Base-by-base conservation (phyloP, 2,113 vertebrate species). In the Aspiorhynchus laticeps region DNA sequence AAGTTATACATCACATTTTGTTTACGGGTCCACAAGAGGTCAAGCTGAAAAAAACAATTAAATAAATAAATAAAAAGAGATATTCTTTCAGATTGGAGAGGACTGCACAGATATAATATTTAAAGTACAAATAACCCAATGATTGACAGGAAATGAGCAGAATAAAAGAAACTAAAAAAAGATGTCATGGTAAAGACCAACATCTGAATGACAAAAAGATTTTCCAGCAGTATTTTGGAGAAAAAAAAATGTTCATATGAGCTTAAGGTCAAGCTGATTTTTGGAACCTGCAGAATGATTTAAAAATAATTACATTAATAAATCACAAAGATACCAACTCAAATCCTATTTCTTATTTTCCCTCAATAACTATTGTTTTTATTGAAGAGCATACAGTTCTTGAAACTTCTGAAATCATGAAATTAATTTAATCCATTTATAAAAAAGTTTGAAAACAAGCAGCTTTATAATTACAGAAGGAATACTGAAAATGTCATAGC, bases 1-100 rank as follows among this genome's bases (percentile, higher is more conserved):
- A 99, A 95, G 83, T 97, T 98, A 91, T 99, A 99, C 96, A 99
- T 95, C 28, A 99, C 95, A 0, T 98, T 96, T 94, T 99, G 98
- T 88, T 99, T 99, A 89, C 96, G 94, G 26, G 98, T 99, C 98
- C 98, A 99, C 33, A 99, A 87, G 80, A 99, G 96, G 89, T 99
- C 98, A 48, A 99, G 93, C 98, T 99, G 85, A 24, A 84, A 67
- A 61, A 21, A 84, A 51, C 7, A 53, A 48, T 15, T 15, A 48
- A 48, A 53, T 19, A 71, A 26, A 31, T 3, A 3, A 75, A 71
- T 36, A 21, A 71, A 36, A 33, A 36, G 8, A 36, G 6, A 69
- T 67, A 8, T 33, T 67, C 6, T 19, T 69, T 69, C 7, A 19
- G 65, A 36, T 15, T 19, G 48, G 48, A 33, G 31, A 69, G 0